Evolutionary conservation across 2,113 vertebrate species (phyloP), one percentile per base, ranked within the genome.

Genomic region (Mesoclemmys tuberculata): DNA sequence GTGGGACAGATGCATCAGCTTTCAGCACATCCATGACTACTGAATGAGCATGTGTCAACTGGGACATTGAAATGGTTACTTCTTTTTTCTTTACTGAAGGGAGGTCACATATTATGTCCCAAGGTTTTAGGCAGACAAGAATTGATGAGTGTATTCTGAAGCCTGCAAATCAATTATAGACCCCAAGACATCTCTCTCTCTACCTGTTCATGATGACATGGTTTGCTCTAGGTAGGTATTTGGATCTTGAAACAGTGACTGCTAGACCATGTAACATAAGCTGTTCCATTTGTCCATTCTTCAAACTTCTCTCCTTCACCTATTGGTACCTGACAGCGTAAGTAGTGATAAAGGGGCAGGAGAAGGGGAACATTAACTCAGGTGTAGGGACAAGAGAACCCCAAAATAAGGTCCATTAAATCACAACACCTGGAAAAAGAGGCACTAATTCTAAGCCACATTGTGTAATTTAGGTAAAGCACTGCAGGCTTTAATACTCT

Each of bases 21-120:
- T 2, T 14, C 87, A 91, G 87, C 56, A 21, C 79, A 94, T n/a
- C 82, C 2, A 0, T 61, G 85, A 83, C 0, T 88, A 79, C 44
- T n/a, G 6, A 12, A 1, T 13, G 31, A 93, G 89, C 80, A 54
- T 22, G 19, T 46, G 38, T 85, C 79, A 77, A 61, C 64, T 9
- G 52, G 64, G 85, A n/a, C 86, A 71, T 56, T 27, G 84, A 19
- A 95, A 89, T 27, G 54, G 54, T 84, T 91, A 78, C 3, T 95
- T 14, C 92, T 93, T 94, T 89, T 90, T 77, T 77, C 91, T 46
- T 81, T 89, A 12, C 58, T 94, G 2, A 81, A 93, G 71, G 49
- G 80, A 92, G 84, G 85, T 93, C n/a, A 27, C 44, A 51, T 93
- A 93, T 90, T 16, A 2, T 78, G 85, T 90, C 82, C 93, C 87